Percentiles rank a stretch among this genome's conserved stretches.
These are phyloP conservation scores for Hoplodrina blanda DNA, from an alignment of 2,888 invertebrate species.

Conservation along the genomic window DNA sequence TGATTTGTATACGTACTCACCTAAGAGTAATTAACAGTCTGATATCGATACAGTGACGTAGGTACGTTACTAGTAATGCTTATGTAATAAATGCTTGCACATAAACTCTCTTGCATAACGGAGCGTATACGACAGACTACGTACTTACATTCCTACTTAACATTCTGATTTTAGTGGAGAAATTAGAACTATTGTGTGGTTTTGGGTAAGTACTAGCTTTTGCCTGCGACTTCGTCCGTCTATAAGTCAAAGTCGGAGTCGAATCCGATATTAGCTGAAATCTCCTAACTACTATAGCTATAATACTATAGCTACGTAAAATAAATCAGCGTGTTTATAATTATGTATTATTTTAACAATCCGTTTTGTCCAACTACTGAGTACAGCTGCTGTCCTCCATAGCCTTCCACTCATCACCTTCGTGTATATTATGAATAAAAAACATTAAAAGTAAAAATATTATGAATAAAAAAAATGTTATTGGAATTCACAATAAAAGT, in stretches of 20 bases:
- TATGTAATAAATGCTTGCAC: slow-evolving; percentile 71
- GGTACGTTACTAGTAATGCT: slow-evolving; percentile 64
- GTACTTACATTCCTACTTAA: slow-evolving; percentile 35
- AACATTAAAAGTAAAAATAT: no score
- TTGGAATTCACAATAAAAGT: no score
- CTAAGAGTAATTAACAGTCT: slow-evolving; percentile 35
- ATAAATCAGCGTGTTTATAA: no score
- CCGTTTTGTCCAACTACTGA: no score
- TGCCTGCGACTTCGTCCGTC: background rate
- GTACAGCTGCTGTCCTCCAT: no score
- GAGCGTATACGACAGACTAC: slow-evolving; percentile 6
- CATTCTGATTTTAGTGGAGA: slow-evolving; percentile 40
- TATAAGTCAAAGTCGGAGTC: background rate
- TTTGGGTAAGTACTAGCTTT: background rate
- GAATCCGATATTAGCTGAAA: no score
- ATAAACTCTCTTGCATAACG: slow-evolving; percentile 68
- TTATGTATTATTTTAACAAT: no score
- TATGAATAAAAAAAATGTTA: no score
- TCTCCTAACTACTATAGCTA: no score
- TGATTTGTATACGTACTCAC: slow-evolving; percentile 22
- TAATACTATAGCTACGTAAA: no score
- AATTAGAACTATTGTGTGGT: slow-evolving; percentile 21
- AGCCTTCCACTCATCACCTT: no score
- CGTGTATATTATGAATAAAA: no score
- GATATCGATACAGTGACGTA: slow-evolving; percentile 67